phyloP scores from a whole-genome alignment of 2,113 vertebrate species.

The Oncorhynchus tshawytscha region DNA sequence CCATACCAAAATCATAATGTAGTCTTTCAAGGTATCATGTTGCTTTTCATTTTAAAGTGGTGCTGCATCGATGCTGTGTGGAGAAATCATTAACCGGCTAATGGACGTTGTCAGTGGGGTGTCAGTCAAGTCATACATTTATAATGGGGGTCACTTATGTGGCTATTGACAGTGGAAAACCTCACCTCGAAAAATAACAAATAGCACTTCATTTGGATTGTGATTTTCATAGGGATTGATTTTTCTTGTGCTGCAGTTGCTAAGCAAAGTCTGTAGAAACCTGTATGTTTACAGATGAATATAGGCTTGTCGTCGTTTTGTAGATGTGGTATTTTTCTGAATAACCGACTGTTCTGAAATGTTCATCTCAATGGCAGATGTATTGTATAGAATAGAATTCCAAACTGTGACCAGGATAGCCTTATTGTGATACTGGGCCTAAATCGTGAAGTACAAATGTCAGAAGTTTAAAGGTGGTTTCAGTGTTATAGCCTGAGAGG shows the following conservation, averaged over 20 bases:
- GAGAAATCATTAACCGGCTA: constrained; percentile 55
- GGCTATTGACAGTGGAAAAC: constrained; percentile 46
- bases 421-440: constrained; percentile 60
- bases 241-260: not conserved
- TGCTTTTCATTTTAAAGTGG: constrained; percentile 41
- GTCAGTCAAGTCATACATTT: constrained; percentile 61
- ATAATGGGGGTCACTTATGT: constrained; percentile 53
- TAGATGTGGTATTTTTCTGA: constrained; percentile 41
- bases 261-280: not conserved
- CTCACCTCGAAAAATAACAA: constrained; percentile 38
- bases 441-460: constrained; percentile 45
- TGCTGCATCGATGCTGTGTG: constrained; percentile 1
- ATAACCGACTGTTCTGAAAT: constrained; percentile 49
- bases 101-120: constrained; percentile 64
- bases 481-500: constrained; percentile 36
- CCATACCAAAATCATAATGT: constrained; percentile 52
- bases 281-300: constrained; percentile 30
- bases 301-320: constrained; percentile 39
- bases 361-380: constrained; percentile 53
- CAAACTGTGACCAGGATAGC: constrained; percentile 69
- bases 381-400: constrained; percentile 59
- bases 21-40: constrained; percentile 27
- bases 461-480: constrained; percentile 40
- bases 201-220: constrained; percentile 36
- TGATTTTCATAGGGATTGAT: constrained; percentile 42